These are phyloP conservation scores for Halesus radiatus DNA, from an alignment of 1,140 invertebrate genomes.

Conservation along the genomic window DNA sequence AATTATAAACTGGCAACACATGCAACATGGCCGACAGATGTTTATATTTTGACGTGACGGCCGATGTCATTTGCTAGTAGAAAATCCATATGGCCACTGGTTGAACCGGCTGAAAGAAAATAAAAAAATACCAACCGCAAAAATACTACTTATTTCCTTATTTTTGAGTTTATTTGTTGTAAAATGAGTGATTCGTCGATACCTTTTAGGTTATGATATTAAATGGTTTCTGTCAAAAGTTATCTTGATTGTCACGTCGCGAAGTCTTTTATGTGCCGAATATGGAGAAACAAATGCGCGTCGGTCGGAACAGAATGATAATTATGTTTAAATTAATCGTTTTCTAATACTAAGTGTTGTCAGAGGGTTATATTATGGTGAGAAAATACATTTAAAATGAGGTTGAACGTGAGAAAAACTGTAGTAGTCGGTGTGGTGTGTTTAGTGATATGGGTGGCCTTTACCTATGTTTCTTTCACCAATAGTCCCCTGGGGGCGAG, in stretches of 20 bases:
- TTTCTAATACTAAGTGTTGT: constrained; percentile 1
- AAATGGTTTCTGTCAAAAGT: neutral
- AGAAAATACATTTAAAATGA: constrained; percentile 35
- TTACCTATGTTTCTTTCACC: constrained; percentile 50
- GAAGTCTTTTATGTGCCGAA: neutral
- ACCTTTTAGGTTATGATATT: constrained; percentile 19
- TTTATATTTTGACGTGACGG: constrained; percentile 57
- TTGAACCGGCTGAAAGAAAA: neutral
- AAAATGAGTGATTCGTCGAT: neutral
- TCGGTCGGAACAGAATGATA: neutral
- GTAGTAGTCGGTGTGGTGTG: constrained; percentile 42
- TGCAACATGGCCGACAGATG: constrained; percentile 49
- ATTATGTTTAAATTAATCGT: constrained; percentile 18
- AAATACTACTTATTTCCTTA: neutral
- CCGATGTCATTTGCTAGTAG: constrained; percentile 8
- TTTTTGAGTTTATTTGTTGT: neutral
- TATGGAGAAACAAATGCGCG: constrained; percentile 9
- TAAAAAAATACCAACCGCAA: neutral
- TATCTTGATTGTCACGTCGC: constrained; percentile 5
- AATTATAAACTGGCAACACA: constrained; percentile 33
- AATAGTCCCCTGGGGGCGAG: constrained; percentile 38
- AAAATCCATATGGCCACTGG: constrained; percentile 23
- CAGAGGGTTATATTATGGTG: neutral
- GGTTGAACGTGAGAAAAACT: constrained; percentile 54
- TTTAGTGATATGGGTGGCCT: constrained; percentile 45